These are phyloP conservation scores for Myripristis murdjan DNA, from an alignment of 2,797 vertebrate genomes.

Conservation along the genomic window DNA sequence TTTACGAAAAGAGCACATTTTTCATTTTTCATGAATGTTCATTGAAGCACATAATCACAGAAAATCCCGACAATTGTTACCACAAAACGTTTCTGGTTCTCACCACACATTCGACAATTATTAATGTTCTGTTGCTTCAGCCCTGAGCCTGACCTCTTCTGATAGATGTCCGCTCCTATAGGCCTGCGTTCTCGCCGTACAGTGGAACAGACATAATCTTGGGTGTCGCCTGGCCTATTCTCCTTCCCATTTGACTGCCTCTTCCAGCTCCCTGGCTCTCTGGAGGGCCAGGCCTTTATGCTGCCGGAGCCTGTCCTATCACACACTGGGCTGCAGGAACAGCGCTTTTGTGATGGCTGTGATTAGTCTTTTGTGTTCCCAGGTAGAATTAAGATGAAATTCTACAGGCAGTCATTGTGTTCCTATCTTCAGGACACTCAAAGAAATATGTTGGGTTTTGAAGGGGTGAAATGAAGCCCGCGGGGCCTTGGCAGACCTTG, in stretches of 20 bases:
- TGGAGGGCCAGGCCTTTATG: conserved; percentile 76
- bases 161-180: conserved; percentile 78
- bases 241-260: conserved; percentile 71
- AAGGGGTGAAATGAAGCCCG: conserved; percentile 86
- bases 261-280: conserved; percentile 70
- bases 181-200: conserved; percentile 46
- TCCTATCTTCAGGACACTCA: conserved; percentile 83
- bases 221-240: conserved; percentile 60
- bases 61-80: conserved; percentile 41
- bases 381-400: conserved; percentile 89
- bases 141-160: conserved; percentile 71
- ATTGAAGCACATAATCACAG: conserved; percentile 23
- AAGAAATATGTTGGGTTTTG: conserved; percentile 84
- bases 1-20: conserved; percentile 13
- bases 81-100: conserved; percentile 50
- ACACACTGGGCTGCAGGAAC: conserved; percentile 76
- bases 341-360: conserved; percentile 85
- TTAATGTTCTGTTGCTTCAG: conserved; percentile 61
- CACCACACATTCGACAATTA: conserved; percentile 57
- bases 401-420: conserved; percentile 85
- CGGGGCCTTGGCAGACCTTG: conserved; percentile 78
- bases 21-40: conserved; percentile 7
- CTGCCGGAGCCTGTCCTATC: conserved; percentile 74
- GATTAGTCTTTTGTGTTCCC: conserved; percentile 89
- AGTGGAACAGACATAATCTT: conserved; percentile 64